These are phyloP conservation scores for Ptychoptera albimana DNA, from an alignment of 2,888 invertebrate species.

Conservation along the genomic window DNA sequence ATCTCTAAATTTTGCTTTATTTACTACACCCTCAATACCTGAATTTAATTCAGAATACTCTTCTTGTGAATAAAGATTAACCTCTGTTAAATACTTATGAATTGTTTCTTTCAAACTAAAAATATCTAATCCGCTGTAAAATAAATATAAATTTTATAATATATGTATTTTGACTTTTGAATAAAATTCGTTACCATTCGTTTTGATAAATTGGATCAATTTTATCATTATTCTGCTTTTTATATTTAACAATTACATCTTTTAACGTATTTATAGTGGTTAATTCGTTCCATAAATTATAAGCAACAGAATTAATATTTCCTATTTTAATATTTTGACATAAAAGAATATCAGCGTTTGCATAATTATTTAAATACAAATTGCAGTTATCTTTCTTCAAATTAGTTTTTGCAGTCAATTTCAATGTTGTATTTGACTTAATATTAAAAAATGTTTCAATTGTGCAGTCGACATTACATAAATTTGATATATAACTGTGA, in stretches of 20 bases:
- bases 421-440: constrained; percentile 18
- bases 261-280: constrained; percentile 22
- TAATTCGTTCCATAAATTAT: constrained; percentile 24
- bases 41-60: constrained; percentile 12
- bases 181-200: constrained; percentile 16
- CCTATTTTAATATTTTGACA: constrained; percentile 20
- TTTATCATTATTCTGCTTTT: constrained; percentile 12
- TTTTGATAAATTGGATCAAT: constrained; percentile 21
- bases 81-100: constrained; percentile 13
- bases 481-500: background rate
- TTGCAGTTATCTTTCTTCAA: background rate
- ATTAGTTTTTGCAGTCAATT: constrained; percentile 11
- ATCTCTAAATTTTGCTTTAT: constrained; percentile 18
- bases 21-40: constrained; percentile 25
- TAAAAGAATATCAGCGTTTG: constrained; percentile 20
- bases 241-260: constrained; percentile 24
- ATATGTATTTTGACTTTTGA: too few species aligned
- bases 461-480: constrained; percentile 7
- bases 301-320: constrained; percentile 16
- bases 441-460: constrained; percentile 22
- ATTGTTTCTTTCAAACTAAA: constrained; percentile 21
- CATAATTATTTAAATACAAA: constrained; percentile 19
- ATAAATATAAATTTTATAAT: background rate
- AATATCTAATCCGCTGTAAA: constrained; percentile 19
- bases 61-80: constrained; percentile 20